Evolutionary conservation across 2,888 invertebrate genomes (phyloP).

Genomic region (Notocelia uddmanniana): DNA sequence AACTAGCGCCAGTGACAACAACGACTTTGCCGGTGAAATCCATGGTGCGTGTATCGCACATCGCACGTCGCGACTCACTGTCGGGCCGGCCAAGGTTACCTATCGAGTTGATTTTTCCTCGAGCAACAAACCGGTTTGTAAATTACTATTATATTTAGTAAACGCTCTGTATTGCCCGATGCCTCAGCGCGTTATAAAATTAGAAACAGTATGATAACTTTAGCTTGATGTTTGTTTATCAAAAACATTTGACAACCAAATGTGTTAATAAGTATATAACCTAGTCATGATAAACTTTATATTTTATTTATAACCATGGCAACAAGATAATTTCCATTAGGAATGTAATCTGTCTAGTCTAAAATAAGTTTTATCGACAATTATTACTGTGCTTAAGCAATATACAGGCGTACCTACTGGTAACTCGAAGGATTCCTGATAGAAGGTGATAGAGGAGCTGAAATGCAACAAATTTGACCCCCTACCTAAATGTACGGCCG

Average conservation of each 20-base stretch:
- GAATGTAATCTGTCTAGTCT: too few species aligned
- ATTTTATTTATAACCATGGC: too few species aligned
- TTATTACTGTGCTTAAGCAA: too few species aligned
- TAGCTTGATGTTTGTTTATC: neutral
- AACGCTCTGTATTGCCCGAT: slow-evolving; percentile 7
- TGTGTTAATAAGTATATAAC: too few species aligned
- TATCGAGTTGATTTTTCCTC: slow-evolving; percentile 32
- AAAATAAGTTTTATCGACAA: too few species aligned
- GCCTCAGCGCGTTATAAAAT: neutral
- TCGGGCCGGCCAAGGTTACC: slow-evolving; percentile 21
- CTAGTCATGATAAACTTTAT: too few species aligned
- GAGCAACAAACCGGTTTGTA: slow-evolving; percentile 20
- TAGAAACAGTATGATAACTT: neutral
- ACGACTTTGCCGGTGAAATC: slow-evolving; percentile 50
- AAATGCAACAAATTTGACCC: too few species aligned
- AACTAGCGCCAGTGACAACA: slow-evolving; percentile 49
- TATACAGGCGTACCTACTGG: too few species aligned
- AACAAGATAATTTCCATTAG: too few species aligned
- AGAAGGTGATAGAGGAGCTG: too few species aligned
- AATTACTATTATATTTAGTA: slow-evolving; percentile 20
- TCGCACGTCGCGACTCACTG: slow-evolving; percentile 21
- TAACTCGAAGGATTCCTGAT: too few species aligned
- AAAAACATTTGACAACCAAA: neutral
- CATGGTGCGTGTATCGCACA: slow-evolving; percentile 40
- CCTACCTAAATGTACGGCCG: too few species aligned